Percentiles rank a stretch among this genome's conserved stretches.
Evolutionary conservation across 2,113 vertebrate genomes (phyloP).

Genomic region (Euleptes europaea): DNA sequence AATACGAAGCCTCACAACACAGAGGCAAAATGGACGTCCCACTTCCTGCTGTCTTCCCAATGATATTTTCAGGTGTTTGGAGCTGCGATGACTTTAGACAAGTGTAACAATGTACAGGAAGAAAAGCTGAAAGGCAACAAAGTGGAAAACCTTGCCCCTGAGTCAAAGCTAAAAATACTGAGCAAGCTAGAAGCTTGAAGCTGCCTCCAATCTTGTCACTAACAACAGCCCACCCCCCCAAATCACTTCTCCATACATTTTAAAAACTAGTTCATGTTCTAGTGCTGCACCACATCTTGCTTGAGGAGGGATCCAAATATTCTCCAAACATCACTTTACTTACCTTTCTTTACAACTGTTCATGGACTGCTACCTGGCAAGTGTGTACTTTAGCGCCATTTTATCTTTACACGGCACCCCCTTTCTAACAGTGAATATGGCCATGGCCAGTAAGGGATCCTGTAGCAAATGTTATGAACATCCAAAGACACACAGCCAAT

Average conservation of each 20-base stretch:
- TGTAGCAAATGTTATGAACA: background rate
- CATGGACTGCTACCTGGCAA: background rate
- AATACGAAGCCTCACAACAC: background rate
- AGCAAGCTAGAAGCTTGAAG: background rate
- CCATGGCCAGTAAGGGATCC: background rate
- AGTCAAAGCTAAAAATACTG: constrained; percentile 32
- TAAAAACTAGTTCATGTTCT: background rate
- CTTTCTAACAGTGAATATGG: background rate
- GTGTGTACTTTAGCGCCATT: background rate
- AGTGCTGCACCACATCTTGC: background rate
- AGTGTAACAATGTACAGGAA: constrained; percentile 6
- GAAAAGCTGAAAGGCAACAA: background rate
- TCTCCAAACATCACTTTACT: background rate
- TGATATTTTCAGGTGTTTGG: background rate
- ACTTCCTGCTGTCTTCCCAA: background rate
- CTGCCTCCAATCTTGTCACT: constrained; percentile 35
- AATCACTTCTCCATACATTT: constrained; percentile 4
- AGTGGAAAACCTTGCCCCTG: background rate
- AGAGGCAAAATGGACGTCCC: background rate
- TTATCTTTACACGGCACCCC: background rate
- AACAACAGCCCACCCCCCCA: background rate
- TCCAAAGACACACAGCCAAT: background rate
- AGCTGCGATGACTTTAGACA: background rate
- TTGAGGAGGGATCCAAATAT: background rate
- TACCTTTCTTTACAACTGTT: background rate